These are phyloP conservation scores for Cichladusa arquata DNA, from an alignment of 2,113 vertebrate species.

Conservation along the genomic window DNA sequence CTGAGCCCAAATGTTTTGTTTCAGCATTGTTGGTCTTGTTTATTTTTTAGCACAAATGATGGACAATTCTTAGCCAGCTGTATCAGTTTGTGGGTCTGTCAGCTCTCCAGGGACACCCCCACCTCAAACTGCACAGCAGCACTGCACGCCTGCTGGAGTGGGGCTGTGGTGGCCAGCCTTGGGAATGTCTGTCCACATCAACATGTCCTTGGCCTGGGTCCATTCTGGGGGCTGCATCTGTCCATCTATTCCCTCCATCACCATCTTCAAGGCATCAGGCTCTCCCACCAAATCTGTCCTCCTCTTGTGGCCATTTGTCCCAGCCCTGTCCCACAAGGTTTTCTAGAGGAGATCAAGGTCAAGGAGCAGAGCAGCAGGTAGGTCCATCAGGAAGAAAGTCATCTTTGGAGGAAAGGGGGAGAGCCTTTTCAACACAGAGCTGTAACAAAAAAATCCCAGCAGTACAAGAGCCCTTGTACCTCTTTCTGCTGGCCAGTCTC, in stretches of 20 bases:
- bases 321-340: background rate
- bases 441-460: background rate
- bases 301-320: background rate
- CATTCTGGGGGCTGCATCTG: background rate
- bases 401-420: background rate
- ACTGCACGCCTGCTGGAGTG: background rate
- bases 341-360: background rate
- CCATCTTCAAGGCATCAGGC: background rate
- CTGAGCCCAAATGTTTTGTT: background rate
- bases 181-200: background rate
- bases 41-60: background rate
- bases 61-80: background rate
- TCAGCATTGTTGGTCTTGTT: background rate
- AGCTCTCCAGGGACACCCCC: background rate
- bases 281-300: background rate
- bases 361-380: background rate
- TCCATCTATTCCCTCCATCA: background rate
- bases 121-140: background rate
- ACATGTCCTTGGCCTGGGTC: background rate
- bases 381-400: background rate
- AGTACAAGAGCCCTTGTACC: too few relatives aligned
- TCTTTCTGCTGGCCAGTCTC: background rate
- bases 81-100: background rate
- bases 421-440: background rate
- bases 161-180: fast-evolving